These are phyloP conservation scores for Anthophora plumipes DNA, from an alignment of 2,888 invertebrate species.

Conservation along the genomic window DNA sequence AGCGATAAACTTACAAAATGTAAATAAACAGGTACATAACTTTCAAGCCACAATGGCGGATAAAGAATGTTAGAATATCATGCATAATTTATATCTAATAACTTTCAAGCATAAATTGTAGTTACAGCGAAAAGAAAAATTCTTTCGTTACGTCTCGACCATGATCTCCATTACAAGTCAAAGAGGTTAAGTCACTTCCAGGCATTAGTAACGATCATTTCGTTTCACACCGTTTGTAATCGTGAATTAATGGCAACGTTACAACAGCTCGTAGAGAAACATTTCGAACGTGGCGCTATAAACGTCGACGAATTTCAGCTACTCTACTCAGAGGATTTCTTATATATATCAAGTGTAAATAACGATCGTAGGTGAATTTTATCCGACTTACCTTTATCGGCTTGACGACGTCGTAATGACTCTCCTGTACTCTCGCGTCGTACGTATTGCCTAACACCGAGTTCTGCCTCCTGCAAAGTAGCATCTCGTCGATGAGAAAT, in stretches of 20 bases:
- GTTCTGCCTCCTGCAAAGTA: conserved; percentile 75
- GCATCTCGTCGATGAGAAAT: conserved; percentile 5
- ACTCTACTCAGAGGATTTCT: background rate
- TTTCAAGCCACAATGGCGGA: too few relatives aligned
- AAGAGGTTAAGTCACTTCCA: background rate
- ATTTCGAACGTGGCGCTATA: background rate
- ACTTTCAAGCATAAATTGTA: too few relatives aligned
- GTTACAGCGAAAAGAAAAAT: too few relatives aligned
- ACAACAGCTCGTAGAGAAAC: background rate
- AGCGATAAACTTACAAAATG: too few relatives aligned
- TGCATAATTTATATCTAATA: too few relatives aligned
- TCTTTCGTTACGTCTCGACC: too few relatives aligned
- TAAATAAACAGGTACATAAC: too few relatives aligned
- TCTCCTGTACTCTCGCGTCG: conserved; percentile 80
- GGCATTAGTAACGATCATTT: background rate
- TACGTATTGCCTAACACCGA: conserved; percentile 76
- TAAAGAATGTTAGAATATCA: too few relatives aligned
- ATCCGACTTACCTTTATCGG: conserved; percentile 80
- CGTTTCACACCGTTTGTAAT: background rate
- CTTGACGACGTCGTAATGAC: conserved; percentile 83
- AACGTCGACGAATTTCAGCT: background rate
- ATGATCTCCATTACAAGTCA: too few relatives aligned
- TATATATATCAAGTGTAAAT: background rate
- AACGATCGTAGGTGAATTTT: conserved; percentile 20
- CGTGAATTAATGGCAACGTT: conserved; percentile 17